Evolutionary conservation across 2,113 vertebrate genomes (phyloP).

Genomic region (Charina bottae): DNA sequence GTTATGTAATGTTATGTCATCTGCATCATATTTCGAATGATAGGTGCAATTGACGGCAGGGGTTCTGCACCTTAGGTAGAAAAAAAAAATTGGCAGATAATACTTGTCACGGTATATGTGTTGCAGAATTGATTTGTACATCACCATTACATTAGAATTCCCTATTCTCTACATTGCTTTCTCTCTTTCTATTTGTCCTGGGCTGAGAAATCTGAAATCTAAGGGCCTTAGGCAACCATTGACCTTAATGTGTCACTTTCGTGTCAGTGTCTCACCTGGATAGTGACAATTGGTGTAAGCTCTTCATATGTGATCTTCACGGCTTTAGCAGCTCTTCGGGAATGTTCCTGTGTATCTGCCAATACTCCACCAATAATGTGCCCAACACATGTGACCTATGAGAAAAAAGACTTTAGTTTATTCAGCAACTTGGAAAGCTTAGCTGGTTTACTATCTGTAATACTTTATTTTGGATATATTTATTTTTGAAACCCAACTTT

Average conservation of each 20-base stretch:
- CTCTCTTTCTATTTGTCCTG: too few species aligned
- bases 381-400: conserved; percentile 92
- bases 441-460: background rate
- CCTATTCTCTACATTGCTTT: background rate
- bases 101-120: background rate
- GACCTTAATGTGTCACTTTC: background rate
- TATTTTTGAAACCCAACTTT: background rate
- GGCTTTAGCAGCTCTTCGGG: conserved; percentile 85
- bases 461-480: conserved; percentile 11
- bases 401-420: conserved; percentile 29
- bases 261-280: conserved; percentile 80
- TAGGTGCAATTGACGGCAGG: background rate
- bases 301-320: conserved; percentile 89
- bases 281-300: conserved; percentile 86
- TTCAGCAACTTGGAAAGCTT: background rate
- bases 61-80: background rate
- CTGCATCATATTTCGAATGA: background rate
- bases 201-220: too few species aligned
- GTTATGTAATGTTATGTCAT: background rate
- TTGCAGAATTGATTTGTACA: too few species aligned
- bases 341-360: conserved; percentile 88
- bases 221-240: too few species aligned
- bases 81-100: background rate
- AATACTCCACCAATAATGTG: conserved; percentile 91
- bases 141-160: background rate